phyloP scores from a whole-genome alignment of 2,797 vertebrate species.

The Eulemur albifrons region DNA sequence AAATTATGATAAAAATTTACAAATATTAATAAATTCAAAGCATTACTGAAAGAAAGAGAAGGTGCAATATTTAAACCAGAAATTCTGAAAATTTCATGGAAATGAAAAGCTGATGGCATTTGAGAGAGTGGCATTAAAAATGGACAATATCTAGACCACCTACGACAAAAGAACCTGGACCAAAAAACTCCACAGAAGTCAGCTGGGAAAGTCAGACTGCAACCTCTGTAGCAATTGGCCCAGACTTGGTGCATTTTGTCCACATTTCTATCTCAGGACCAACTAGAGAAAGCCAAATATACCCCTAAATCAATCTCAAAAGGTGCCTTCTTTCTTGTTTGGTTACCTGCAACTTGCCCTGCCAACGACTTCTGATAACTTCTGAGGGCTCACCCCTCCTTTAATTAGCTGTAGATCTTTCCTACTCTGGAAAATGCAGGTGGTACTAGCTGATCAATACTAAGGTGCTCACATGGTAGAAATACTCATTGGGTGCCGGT shows the following conservation, averaged over 20 bases:
- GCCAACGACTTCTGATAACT: neutral
- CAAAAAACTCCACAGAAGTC: neutral
- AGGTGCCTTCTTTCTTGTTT: neutral
- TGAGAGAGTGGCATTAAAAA: neutral
- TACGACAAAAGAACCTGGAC: accelerated
- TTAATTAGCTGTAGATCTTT: neutral
- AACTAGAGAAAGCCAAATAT: neutral
- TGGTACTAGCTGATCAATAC: neutral
- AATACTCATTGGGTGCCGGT: too few species aligned
- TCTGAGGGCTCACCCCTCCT: neutral
- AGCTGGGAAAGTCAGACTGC: neutral
- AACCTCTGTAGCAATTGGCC: too few species aligned
- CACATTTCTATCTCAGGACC: neutral
- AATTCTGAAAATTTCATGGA: neutral
- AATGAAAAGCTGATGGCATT: neutral
- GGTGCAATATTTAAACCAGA: neutral
- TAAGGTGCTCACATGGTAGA: too few species aligned
- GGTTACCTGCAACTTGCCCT: neutral
- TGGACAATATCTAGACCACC: neutral
- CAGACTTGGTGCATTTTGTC: neutral
- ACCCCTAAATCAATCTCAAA: neutral
- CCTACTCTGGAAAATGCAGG: neutral
- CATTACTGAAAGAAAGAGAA: neutral
- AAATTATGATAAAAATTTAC: neutral
- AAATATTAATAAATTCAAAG: neutral